Conservation (phyloP, 2,113 vertebrate genomes). For the Felis catus region F.catus_Fca126_mat1.0 CM031413.1:56909001-56909500, state of each 20-base stretch:
- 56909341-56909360: neutral
- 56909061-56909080: neutral
- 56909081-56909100: neutral
- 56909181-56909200: neutral
- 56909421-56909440: too few species aligned
- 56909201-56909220: too few species aligned
- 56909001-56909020: neutral
- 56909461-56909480: too few species aligned
- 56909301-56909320: neutral
- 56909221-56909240: neutral
- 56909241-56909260: neutral
- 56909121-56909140: too few species aligned
- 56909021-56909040: neutral
- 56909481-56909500: too few species aligned
- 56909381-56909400: too few species aligned
- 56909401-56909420: too few species aligned
- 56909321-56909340: neutral
- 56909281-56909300: neutral
- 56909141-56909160: neutral
- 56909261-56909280: rapidly evolving
- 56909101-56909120: neutral
- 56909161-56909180: neutral
- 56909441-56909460: too few species aligned
- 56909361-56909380: too few species aligned
- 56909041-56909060: neutral